A percentile compares a stretch with the other conserved stretches of the same genome.
phyloP scores from a whole-genome alignment of 1,140 invertebrate species.

The Bombus difficillimus region DNA sequence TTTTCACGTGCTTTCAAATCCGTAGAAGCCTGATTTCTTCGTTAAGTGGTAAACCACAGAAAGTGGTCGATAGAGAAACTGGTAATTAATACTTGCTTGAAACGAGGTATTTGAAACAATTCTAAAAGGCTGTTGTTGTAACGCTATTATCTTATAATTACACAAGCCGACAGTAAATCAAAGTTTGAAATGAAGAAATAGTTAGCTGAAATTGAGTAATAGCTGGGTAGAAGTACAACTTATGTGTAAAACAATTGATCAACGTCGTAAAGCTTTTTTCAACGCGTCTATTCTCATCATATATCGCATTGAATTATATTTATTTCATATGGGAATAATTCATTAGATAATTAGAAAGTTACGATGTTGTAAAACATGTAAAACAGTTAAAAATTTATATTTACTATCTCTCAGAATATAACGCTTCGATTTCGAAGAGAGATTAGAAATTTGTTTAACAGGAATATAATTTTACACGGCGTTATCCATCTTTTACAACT shows the following conservation, averaged over 20 bases:
- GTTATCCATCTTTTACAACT: neutral
- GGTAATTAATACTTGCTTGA: neutral
- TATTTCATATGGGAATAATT: neutral
- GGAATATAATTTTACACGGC: neutral
- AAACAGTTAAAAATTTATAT: neutral
- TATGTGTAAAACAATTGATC: neutral
- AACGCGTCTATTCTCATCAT: too few relatives aligned
- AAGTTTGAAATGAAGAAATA: neutral
- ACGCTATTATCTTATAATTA: neutral
- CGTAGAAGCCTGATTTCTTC: conserved; percentile 3
- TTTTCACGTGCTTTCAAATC: conserved; percentile 28
- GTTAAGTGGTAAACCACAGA: neutral
- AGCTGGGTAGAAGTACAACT: neutral
- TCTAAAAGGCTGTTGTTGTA: neutral
- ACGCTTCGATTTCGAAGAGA: neutral
- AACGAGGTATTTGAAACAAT: neutral
- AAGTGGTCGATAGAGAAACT: neutral
- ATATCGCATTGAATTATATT: neutral
- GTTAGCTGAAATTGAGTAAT: neutral
- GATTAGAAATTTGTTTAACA: neutral
- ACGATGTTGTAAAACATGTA: neutral
- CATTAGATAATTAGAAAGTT: neutral
- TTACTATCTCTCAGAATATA: neutral
- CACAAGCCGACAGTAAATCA: neutral
- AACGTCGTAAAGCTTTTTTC: too few relatives aligned